Base-by-base conservation (phyloP, 2,113 vertebrate species). In the Chlorodrepanis virens region DNA sequence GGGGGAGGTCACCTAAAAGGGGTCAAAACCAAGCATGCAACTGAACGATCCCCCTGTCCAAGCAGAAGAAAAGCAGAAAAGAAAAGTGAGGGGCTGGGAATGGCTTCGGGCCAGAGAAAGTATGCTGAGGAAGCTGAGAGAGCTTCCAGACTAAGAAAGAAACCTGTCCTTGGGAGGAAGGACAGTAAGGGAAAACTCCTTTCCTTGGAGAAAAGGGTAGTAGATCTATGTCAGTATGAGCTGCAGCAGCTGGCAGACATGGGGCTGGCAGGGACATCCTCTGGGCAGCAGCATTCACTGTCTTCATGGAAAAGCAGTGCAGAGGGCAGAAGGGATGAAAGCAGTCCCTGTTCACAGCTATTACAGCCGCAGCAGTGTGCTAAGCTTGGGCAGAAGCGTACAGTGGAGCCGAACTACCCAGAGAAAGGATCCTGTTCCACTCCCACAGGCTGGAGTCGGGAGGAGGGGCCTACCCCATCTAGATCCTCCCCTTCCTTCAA, bases 31-130 rank as follows among this genome's bases (percentile, higher is more conserved):
- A 77, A 76, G 61, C 56, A 3, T 72, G 72, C 54, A 23, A 61
- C 90, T 72, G 82, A 93, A 89, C 72, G 88, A 95, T 89, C 28
- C 8, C 90, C 95, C 33, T 96, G 96, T 95, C 94, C 97, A 39
- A 83, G 89, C 79, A 98, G 98, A 98, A 97, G 97, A 10, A 92
- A 96, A 28, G 54, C 67, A 97, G 95, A 97, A 75, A 90, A 84
- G 87, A 97, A 87, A 54, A 86, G 63, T 89, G 96, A 96, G 69
- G 87, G 74, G 17, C 59, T 67, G 65, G 93, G 80, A 93, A 37
- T 54, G 91, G 80, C 89, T 94, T 91, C 14, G 0, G 86, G 89
- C 80, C 92, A 63, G 78, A 96, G 80, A 91, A 97, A 86, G 53
- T 60, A 39, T 65, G 21, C 94, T 40, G 94, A 97, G 81, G 96